phyloP scores from a whole-genome alignment of 2,113 vertebrate species.

The Odontophorus gujanensis region DNA sequence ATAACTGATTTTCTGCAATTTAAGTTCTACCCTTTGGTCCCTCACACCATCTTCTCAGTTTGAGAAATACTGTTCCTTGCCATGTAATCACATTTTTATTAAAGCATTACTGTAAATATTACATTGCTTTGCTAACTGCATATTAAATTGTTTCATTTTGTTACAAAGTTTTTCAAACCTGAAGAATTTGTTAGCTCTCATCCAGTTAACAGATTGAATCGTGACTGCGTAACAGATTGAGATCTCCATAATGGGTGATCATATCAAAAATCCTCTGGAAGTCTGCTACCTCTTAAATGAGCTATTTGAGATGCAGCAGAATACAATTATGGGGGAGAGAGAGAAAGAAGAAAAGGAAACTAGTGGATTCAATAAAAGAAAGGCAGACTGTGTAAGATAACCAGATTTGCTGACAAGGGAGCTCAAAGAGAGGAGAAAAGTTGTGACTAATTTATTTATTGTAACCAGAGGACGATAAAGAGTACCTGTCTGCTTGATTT shows the following conservation, averaged over 20 bases:
- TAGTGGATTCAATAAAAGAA: neutral
- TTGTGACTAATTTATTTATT: neutral
- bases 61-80: neutral
- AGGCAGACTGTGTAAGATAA: neutral
- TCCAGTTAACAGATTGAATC: slow-evolving; percentile 60
- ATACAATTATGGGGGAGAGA: neutral
- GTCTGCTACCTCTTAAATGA: slow-evolving; percentile 27
- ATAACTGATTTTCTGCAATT: neutral
- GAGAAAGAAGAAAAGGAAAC: neutral
- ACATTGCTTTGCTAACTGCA: neutral
- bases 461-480: neutral
- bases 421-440: neutral
- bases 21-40: neutral
- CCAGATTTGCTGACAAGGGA: neutral
- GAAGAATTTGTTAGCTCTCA: slow-evolving; percentile 16
- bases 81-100: neutral
- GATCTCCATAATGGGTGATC: slow-evolving; percentile 65
- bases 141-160: neutral
- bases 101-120: slow-evolving; percentile 15
- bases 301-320: slow-evolving; percentile 29
- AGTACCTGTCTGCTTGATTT: neutral
- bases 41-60: neutral
- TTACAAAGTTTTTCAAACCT: slow-evolving; percentile 19
- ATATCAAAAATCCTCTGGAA: slow-evolving; percentile 48
- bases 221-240: slow-evolving; percentile 61